phyloP scores from a whole-genome alignment of 2,113 vertebrate genomes.

The Chaetodon trifascialis region DNA sequence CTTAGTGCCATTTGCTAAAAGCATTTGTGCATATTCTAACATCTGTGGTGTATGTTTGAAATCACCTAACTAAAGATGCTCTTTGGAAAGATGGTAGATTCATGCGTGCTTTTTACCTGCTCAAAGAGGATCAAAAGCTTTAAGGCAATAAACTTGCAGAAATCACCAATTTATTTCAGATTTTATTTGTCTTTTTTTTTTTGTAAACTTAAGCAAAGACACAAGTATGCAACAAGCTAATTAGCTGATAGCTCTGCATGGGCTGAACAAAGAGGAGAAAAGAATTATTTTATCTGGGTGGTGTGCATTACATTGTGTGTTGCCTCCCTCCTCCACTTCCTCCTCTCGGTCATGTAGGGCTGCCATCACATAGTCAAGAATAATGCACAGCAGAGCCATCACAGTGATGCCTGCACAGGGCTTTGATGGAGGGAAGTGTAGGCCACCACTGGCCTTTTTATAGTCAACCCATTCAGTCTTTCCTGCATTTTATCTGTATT shows the following conservation, averaged over 20 bases:
- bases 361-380: background rate
- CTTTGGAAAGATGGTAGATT: too few species aligned
- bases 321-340: background rate
- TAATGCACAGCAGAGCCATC: background rate
- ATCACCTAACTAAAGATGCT: too few species aligned
- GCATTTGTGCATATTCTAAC: background rate
- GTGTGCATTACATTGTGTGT: background rate
- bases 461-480: background rate
- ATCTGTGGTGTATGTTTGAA: background rate
- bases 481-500: constrained; percentile 3
- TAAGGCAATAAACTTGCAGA: too few species aligned
- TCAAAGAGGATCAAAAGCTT: too few species aligned
- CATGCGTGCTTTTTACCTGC: too few species aligned
- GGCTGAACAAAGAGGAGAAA: background rate
- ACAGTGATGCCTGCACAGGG: background rate
- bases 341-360: background rate
- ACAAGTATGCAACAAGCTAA: background rate
- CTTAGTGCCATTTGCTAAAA: background rate
- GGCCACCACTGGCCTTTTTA: background rate
- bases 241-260: background rate
- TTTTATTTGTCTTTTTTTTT: background rate
- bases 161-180: background rate
- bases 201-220: background rate
- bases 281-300: background rate
- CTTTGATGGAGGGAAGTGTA: background rate